Evolutionary conservation across 2,113 vertebrate genomes (phyloP), one percentile per base, ranked within the genome.

Genomic region (Malurus cyaneus): DNA sequence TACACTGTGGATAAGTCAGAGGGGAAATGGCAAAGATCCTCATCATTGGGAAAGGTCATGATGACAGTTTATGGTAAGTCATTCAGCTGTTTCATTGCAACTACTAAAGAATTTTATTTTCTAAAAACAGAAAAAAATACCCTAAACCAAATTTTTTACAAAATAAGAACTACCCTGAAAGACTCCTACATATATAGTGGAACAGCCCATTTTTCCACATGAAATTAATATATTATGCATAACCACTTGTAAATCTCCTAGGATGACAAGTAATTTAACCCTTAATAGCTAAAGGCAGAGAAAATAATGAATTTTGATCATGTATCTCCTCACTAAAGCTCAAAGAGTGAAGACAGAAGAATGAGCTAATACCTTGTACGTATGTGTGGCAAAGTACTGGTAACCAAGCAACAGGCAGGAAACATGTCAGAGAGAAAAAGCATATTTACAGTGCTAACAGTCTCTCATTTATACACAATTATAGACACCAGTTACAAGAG

Each of bases 361-460:
- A 84, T 47, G 83, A 95, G 69, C 49, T 78, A 92, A 47, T 86
- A 89, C 64, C n/a, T 84, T 86, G 65, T 81, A 82, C 11, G 52
- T 76, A 88, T 69, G 79, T 12, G 8, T 53, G 64, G 92, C 84
- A 95, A 96, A 96, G 74, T 77, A 67, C 59, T 85, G 54, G 97
- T 97, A 96, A 96, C 97, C 85, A 96, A 92, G 97, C 96, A 97
- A 97, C 97, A 61, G 92, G 76, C 21, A 96, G 94, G 93, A 93
- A 97, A 91, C 49, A 91, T 92, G 72, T 93, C 84, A 95, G 62
- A 81, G 57, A 70, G 62, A 89, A 92, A 80, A 94, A 89, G 73
- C 76, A 36, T 92, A 96, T 97, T 97, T 96, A 96, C 89, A 89
- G 29, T 81, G 53, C 79, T 70, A 92, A 73, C 65, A 66, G 88